Evolutionary conservation across 2,113 vertebrate genomes (phyloP).

Genomic region (Tachycineta bicolor): DNA sequence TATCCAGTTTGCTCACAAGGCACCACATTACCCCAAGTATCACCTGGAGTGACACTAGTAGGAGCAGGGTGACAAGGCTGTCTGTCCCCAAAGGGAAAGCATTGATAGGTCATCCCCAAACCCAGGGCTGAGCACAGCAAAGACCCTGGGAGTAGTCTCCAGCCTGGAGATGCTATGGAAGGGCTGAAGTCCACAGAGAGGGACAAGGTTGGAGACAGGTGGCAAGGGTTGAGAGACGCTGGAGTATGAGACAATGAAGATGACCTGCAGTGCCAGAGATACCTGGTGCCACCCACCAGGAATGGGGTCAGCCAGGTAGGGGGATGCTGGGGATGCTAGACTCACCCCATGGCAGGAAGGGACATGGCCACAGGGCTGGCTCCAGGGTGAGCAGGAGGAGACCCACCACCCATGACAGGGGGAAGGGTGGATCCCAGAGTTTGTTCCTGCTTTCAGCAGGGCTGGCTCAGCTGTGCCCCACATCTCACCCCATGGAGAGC

Average conservation of each 20-base stretch:
- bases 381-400: neutral
- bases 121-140: neutral
- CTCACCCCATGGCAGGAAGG: accelerated
- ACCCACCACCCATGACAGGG: accelerated
- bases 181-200: neutral
- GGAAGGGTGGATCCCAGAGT: neutral
- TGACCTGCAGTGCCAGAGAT: neutral
- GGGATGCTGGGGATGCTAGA: neutral
- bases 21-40: accelerated
- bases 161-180: neutral
- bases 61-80: neutral
- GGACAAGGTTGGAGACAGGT: neutral
- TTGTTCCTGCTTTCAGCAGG: neutral
- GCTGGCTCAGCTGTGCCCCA: neutral
- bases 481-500: neutral
- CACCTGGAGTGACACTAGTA: neutral
- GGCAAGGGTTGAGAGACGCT: neutral
- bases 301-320: too few species aligned
- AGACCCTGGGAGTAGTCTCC: neutral
- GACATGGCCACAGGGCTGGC: accelerated
- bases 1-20: neutral
- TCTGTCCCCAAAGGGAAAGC: neutral
- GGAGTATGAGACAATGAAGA: neutral
- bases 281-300: too few species aligned
- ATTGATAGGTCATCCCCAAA: neutral